Base-by-base conservation (phyloP, 2,797 vertebrate species). In the Danio jaintianensis region DNA sequence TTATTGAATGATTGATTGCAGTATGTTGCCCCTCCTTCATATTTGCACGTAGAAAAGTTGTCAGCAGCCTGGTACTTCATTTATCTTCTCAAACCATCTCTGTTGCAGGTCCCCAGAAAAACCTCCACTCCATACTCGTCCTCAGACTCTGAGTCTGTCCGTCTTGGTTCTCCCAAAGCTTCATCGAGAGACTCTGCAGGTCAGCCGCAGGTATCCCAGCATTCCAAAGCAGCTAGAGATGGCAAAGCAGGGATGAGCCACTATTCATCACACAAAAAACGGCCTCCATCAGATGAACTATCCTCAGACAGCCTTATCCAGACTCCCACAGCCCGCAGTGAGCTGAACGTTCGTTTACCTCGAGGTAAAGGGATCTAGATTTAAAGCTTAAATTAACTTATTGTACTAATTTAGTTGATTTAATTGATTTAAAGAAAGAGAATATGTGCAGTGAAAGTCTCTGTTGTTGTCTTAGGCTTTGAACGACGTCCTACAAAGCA, bases 401-500 rank as follows among this genome's bases (percentile, higher is more conserved):
- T 29, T 13, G 10, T 20, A 42, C 42, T 42, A 68, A n/a, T 29
- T n/a, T 5, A 18, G n/a, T 55, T 43, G n/a, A n/a, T n/a, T n/a
- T n/a, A n/a, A 29, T 29, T 29, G 3, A 29, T 1, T 29, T 29
- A 71, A 43, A 15, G 7, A 22, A 43, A 3, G 56, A 20, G 0
- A 53, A 18, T 9, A 22, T 73, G 42, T 42, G 59, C 45, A 29
- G 11, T 42, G 38, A 42, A 11, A 16, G 29, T 59, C 42, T 11
- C 55, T 63, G 43, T 68, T 45, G 15, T 83, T 69, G 4, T 82
- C 55, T 59, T 88, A 96, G 96, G 95, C 68, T 91, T 92, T 20
- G 94, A 95, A 48, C 92, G 92, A 7, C 91, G 93, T 9, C 92
- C 93, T 50, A 81, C 91, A 22, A 96, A 96, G 40, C 72, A 88